Evolutionary conservation across 1,140 invertebrate species (phyloP).

Genomic region (Plodia interpunctella): DNA sequence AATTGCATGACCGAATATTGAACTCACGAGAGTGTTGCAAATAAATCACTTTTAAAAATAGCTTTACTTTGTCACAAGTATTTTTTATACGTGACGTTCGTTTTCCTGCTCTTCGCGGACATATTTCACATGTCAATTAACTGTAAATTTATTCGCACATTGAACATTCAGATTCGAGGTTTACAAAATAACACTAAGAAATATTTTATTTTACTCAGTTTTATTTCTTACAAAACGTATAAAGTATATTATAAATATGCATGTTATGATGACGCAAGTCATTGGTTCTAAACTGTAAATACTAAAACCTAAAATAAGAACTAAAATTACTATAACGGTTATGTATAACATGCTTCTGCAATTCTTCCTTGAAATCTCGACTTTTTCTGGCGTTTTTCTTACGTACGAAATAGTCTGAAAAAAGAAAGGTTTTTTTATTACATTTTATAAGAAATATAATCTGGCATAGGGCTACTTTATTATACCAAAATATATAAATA

Average conservation of each 20-base stretch:
- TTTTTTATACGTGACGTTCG: too few relatives aligned
- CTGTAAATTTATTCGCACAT: too few relatives aligned
- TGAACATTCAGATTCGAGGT: too few relatives aligned
- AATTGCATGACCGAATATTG: too few relatives aligned
- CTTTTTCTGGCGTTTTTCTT: constrained; percentile 32
- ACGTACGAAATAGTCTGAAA: constrained; percentile 50
- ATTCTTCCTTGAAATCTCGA: constrained; percentile 29
- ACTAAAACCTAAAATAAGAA: constrained; percentile 29
- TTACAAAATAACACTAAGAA: background rate
- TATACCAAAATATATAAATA: too few relatives aligned
- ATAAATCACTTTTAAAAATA: too few relatives aligned
- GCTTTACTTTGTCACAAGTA: too few relatives aligned
- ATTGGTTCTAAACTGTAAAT: constrained; percentile 34
- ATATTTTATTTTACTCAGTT: background rate
- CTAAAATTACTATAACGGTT: constrained; percentile 8
- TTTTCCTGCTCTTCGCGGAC: background rate
- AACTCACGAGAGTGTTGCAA: too few relatives aligned
- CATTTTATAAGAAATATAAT: too few relatives aligned
- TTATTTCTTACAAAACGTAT: background rate
- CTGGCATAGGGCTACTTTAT: too few relatives aligned
- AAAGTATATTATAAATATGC: background rate
- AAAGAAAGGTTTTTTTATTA: too few relatives aligned
- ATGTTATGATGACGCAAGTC: constrained; percentile 26
- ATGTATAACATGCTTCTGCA: constrained; percentile 23
- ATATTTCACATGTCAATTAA: too few relatives aligned